Evolutionary conservation across 2,113 vertebrate species (phyloP).

Genomic region (Podarcis cretensis): DNA sequence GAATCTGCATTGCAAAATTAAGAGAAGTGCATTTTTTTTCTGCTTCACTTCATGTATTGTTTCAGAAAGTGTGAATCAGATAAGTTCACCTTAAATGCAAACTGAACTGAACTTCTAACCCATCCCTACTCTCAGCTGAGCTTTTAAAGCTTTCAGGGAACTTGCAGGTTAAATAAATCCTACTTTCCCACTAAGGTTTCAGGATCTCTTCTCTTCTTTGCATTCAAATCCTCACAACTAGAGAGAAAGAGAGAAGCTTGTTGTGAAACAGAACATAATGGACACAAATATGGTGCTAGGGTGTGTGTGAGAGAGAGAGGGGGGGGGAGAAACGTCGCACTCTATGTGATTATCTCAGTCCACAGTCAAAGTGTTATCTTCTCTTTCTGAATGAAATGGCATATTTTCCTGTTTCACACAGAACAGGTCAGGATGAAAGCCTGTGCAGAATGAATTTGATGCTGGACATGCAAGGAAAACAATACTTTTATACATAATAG

Average conservation of each 20-base stretch:
- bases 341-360: not conserved
- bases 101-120: too few relatives aligned
- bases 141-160: not conserved
- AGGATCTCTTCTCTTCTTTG: not conserved
- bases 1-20: too few relatives aligned
- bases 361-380: not conserved
- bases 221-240: not conserved
- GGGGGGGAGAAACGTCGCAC: too few relatives aligned
- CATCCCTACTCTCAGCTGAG: not conserved
- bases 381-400: not conserved
- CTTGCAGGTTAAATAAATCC: not conserved
- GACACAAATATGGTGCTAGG: not conserved
- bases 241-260: not conserved
- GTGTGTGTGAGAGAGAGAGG: too few relatives aligned
- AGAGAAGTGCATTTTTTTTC: too few relatives aligned
- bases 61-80: too few relatives aligned
- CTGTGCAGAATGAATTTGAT: not conserved
- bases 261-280: not conserved
- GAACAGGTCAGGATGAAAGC: not conserved
- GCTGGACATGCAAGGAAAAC: not conserved
- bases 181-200: not conserved
- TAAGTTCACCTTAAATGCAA: too few relatives aligned
- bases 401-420: not conserved
- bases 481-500: not conserved
- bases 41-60: too few relatives aligned